These are phyloP conservation scores for Theocolax elegans DNA, from an alignment of 1,140 invertebrate species.

Conservation along the genomic window DNA sequence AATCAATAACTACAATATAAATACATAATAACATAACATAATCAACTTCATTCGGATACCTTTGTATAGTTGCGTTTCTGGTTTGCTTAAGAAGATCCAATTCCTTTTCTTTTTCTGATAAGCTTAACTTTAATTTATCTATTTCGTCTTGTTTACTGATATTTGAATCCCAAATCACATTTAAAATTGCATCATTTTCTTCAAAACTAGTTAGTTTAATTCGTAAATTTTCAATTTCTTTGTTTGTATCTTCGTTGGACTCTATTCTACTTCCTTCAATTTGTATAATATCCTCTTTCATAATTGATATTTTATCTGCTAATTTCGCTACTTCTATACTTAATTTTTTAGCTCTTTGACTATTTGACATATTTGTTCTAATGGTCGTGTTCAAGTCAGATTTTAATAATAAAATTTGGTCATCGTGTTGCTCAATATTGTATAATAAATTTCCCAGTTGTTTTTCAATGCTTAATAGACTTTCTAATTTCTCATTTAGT, in stretches of 20 bases:
- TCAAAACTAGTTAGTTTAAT: conserved; percentile 47
- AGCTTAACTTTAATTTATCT: conserved; percentile 46
- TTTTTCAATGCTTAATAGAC: conserved; percentile 47
- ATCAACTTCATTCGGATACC: conserved; percentile 35
- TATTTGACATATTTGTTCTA: conserved; percentile 48
- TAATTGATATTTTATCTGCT: conserved; percentile 39
- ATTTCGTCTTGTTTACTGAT: conserved; percentile 46
- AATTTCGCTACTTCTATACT: conserved; percentile 47
- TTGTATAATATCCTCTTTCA: conserved; percentile 47
- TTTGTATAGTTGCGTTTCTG: conserved; percentile 48
- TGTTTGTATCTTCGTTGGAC: conserved; percentile 46
- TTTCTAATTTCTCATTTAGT: conserved; percentile 42
- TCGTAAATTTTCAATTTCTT: conserved; percentile 49
- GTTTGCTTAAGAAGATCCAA: conserved; percentile 48
- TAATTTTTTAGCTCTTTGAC: conserved; percentile 44
- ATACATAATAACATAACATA: no score
- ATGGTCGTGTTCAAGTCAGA: conserved; percentile 41
- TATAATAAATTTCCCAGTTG: conserved; percentile 46
- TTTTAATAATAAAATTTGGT: conserved; percentile 46
- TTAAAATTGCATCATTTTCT: conserved; percentile 49
- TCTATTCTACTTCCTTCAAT: conserved; percentile 48
- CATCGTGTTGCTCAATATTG: conserved; percentile 48
- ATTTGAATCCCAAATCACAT: conserved; percentile 44
- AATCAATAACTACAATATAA: no score
- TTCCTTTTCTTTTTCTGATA: conserved; percentile 51